These are phyloP conservation scores for Plecturocebus donacophilus DNA, from an alignment of 2,113 vertebrate species.

Conservation along the genomic window DNA sequence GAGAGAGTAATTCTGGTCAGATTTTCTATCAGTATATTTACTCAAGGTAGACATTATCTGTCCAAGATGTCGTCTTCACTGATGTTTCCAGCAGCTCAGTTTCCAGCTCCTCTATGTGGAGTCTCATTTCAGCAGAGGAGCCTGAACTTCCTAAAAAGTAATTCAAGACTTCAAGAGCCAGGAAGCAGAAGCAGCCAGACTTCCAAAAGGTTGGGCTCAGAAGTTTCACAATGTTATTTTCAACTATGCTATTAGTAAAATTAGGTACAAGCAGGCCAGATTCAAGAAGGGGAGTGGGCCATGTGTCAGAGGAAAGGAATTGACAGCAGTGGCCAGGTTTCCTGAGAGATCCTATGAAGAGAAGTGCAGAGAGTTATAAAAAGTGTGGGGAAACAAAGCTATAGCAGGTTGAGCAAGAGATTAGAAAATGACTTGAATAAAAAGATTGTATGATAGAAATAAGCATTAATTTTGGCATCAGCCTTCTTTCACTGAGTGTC, in stretches of 20 bases:
- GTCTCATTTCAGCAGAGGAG: not conserved
- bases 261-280: not conserved
- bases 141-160: not conserved
- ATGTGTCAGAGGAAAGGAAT: not conserved
- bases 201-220: not conserved
- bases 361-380: accelerated
- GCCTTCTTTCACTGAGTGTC: not conserved
- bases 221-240: not conserved
- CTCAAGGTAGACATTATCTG: not conserved
- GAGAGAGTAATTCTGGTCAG: not conserved
- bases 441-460: not conserved
- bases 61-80: not conserved
- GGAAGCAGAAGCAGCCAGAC: not conserved
- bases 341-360: not conserved
- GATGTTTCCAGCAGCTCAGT: not conserved
- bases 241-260: not conserved
- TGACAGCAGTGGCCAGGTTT: not conserved
- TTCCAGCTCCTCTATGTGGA: not conserved
- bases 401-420: not conserved
- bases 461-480: not conserved
- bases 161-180: not conserved
- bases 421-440: not conserved
- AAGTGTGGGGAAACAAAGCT: not conserved
- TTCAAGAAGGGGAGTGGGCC: not conserved
- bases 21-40: not conserved